Evolutionary conservation across 2,113 vertebrate species (phyloP).

Genomic region (Kobus ellipsiprymnus): DNA sequence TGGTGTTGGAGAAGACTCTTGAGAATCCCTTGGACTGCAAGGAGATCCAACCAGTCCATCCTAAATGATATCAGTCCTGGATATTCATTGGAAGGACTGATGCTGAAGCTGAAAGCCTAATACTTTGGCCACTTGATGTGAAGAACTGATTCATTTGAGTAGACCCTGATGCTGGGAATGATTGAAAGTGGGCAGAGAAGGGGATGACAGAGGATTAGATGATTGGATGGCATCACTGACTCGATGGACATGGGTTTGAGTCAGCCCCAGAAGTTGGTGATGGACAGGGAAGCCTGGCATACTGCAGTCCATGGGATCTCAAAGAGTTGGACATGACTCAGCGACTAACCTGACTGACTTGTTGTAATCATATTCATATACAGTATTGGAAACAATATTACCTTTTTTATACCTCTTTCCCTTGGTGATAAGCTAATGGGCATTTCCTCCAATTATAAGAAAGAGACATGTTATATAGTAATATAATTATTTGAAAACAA

Average conservation of each 20-base stretch:
- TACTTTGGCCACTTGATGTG: neutral
- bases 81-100: neutral
- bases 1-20: neutral
- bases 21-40: neutral
- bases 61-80: neutral
- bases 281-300: neutral
- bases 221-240: neutral
- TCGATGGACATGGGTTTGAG: neutral
- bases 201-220: neutral
- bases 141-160: neutral
- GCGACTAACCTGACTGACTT: neutral
- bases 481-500: neutral
- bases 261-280: neutral
- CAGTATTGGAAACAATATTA: neutral
- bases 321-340: neutral
- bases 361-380: neutral
- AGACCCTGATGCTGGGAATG: neutral
- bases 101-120: neutral
- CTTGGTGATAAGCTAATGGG: neutral
- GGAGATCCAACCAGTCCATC: neutral
- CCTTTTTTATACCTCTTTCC: neutral
- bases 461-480: neutral
- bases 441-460: neutral
- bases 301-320: neutral
- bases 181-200: accelerated